These are phyloP conservation scores for Pseudotriccus pelzelni DNA, from an alignment of 2,797 vertebrate species.

Conservation along the genomic window DNA sequence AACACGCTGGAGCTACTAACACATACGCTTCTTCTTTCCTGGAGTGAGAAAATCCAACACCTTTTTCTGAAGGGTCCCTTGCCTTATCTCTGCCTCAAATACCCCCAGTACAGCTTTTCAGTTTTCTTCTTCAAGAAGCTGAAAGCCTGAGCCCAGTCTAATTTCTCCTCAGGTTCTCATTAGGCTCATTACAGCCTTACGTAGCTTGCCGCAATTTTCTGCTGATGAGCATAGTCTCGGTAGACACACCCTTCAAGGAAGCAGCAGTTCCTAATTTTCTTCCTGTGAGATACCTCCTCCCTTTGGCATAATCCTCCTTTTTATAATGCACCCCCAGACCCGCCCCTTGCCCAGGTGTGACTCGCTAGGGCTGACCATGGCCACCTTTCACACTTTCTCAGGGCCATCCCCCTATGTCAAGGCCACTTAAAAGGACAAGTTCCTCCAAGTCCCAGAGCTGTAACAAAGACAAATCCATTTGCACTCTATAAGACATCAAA, in stretches of 20 bases:
- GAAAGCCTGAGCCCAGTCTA: background rate
- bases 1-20: background rate
- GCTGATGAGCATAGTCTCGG: conserved; percentile 17
- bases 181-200: conserved; percentile 46
- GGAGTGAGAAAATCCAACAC: background rate
- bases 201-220: conserved; percentile 44
- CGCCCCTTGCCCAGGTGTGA: background rate
- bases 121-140: background rate
- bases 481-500: background rate
- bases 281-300: background rate
- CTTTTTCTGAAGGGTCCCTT: background rate
- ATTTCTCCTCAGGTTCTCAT: conserved; percentile 25
- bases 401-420: background rate
- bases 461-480: background rate
- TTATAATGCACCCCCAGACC: background rate
- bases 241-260: conserved; percentile 56
- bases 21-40: background rate
- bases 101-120: background rate
- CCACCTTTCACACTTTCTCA: background rate
- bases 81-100: background rate
- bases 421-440: background rate
- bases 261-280: conserved; percentile 41
- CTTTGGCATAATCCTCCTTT: conserved; percentile 18
- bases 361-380: background rate
- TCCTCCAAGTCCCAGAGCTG: background rate